phyloP scores from a whole-genome alignment of 2,797 vertebrate genomes.

The Gallinago nigripennis region DNA sequence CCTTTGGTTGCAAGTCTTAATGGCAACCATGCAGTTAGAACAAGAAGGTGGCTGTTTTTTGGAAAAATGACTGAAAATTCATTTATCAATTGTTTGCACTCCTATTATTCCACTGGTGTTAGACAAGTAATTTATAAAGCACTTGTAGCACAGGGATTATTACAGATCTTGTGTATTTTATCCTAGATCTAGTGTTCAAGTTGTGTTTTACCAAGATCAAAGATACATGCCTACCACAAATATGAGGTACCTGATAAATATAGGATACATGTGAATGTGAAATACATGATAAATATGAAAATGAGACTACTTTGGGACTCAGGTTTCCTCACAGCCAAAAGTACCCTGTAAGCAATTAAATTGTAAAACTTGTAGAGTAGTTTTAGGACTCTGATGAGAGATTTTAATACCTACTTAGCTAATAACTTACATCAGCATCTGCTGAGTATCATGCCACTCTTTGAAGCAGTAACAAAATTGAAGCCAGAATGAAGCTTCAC shows the following conservation, averaged over 20 bases:
- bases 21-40: neutral
- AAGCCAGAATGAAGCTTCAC: neutral
- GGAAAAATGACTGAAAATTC: neutral
- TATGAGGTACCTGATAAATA: neutral
- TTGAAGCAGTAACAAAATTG: neutral
- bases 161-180: neutral
- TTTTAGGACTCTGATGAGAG: neutral
- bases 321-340: neutral
- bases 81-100: neutral
- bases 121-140: neutral
- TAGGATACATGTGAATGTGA: neutral
- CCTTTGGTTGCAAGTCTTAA: neutral
- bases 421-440: neutral
- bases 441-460: neutral
- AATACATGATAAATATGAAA: neutral
- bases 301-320: neutral
- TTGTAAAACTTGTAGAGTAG: neutral
- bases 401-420: neutral
- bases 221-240: neutral
- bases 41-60: neutral
- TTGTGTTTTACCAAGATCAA: neutral
- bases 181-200: neutral
- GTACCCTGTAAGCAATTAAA: rapidly evolving
- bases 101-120: neutral
- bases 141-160: neutral